Base-by-base conservation (phyloP, 2,888 invertebrate genomes). In the Oxytorus armatus region DNA sequence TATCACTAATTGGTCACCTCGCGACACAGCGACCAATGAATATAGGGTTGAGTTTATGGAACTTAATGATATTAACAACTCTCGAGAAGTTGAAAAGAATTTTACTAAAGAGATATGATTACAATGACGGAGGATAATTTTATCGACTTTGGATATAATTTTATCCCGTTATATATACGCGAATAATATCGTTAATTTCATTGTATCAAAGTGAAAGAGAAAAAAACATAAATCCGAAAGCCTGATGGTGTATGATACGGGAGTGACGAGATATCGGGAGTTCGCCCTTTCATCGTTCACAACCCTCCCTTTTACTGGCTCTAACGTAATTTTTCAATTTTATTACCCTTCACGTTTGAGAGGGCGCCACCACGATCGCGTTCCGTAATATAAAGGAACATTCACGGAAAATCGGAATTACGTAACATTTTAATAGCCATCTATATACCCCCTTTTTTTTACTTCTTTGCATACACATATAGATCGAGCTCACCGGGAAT, bases 311-410 rank as follows among this genome's bases (percentile, higher is more conserved):
- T 87, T 87, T 83, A 86, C 84, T 85, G 84, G 59, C 76, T 77
- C 78, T 87, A 88, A 88, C 69, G 82, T 75, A 85, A 88, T 88
- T 88, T 88, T 88, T 87, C 82, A 84, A 86, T 83, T 83, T 85
- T 82, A 82, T 88, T 86, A 85, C 76, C 68, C 82, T 79, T 74
- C 76, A 76, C 85, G 83, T 83, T 85, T 83, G 81, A 87, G 84
- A 79, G 80, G 82, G 84, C 81, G 84, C 80, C 21, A 1, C 49
- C 25, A n/a, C 25, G 36, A 8, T 18, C 18, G 21, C 10, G 8
- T 18, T 8, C 16, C 10, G 1, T 0, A 18, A 7, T 7, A 77
- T 55, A 79, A 70, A 83, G 82, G 44, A 44, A 65, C 73, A 57
- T 68, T 61, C 53, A 29, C 73, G 68, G 61, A 39, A 72, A 61